phyloP scores from a whole-genome alignment of 37 sponge, comb jelly and placozoan species.

The Chondrosia reniformis region DNA sequence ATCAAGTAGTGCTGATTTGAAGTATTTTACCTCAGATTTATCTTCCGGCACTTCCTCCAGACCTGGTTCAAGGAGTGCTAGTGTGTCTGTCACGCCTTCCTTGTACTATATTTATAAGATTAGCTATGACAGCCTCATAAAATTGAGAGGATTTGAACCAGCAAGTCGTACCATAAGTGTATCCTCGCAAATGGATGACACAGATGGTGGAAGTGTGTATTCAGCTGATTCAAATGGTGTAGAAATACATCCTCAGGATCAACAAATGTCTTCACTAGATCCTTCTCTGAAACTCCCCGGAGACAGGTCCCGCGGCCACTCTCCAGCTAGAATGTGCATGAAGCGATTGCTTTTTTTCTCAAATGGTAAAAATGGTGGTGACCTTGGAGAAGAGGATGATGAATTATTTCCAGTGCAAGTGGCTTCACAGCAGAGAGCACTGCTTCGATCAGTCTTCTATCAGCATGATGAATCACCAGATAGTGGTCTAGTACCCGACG shows the following conservation, averaged over 20 bases:
- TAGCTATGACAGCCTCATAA: background rate
- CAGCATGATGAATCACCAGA: slow-evolving; percentile 17
- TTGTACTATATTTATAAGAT: slow-evolving; percentile 9
- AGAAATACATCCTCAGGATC: slow-evolving; percentile 4
- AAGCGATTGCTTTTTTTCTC: background rate
- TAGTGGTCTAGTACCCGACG: slow-evolving; percentile 20
- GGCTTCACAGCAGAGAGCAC: background rate
- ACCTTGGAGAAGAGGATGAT: background rate
- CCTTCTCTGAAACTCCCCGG: background rate
- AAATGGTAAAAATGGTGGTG: background rate
- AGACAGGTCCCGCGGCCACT: background rate
- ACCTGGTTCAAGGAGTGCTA: background rate
- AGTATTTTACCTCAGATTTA: background rate
- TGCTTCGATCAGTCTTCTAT: background rate
- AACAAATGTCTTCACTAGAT: background rate
- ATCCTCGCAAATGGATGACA: slow-evolving; percentile 14
- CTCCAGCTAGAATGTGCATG: slow-evolving; percentile 13
- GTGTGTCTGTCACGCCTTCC: background rate
- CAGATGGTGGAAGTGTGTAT: slow-evolving; percentile 10
- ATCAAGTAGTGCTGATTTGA: background rate
- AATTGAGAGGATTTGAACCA: background rate
- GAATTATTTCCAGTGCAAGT: background rate
- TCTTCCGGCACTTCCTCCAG: background rate
- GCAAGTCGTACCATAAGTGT: slow-evolving; percentile 1
- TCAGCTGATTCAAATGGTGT: background rate